These are phyloP conservation scores for Anthophora plumipes DNA, from an alignment of 2,888 invertebrate species.

Conservation along the genomic window DNA sequence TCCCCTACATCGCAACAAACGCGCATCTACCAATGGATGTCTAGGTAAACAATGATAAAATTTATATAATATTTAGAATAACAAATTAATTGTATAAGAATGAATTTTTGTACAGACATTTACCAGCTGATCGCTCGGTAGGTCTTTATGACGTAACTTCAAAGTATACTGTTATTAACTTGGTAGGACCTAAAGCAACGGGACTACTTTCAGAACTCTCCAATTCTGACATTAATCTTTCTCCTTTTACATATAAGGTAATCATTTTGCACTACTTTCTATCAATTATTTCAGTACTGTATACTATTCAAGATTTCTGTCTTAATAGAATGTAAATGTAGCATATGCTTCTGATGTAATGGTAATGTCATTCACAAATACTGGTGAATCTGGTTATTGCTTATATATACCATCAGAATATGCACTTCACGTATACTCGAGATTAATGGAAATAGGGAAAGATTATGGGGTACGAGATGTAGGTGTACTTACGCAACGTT, in stretches of 20 bases:
- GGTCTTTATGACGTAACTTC: constrained; percentile 89
- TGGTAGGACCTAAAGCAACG: constrained; percentile 89
- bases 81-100: background rate
- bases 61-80: background rate
- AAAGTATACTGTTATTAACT: constrained; percentile 90
- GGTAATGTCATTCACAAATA: constrained; percentile 90
- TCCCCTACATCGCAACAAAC: constrained; percentile 92
- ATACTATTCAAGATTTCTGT: background rate
- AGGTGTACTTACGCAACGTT: constrained; percentile 88
- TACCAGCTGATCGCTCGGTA: constrained; percentile 87
- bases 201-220: constrained; percentile 88
- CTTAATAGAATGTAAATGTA: constrained; percentile 87
- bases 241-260: constrained; percentile 89
- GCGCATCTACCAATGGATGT: constrained; percentile 89
- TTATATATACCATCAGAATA: constrained; percentile 90
- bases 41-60: constrained; percentile 70
- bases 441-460: constrained; percentile 88
- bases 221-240: constrained; percentile 87
- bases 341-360: constrained; percentile 89
- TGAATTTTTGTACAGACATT: constrained; percentile 83
- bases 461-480: constrained; percentile 90
- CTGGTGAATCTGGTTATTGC: constrained; percentile 90
- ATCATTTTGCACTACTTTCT: constrained; percentile 31
- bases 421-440: constrained; percentile 90
- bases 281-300: background rate